Conservation (phyloP, 1,140 invertebrate species). For the Drosophila nigromelanica region DNA sequence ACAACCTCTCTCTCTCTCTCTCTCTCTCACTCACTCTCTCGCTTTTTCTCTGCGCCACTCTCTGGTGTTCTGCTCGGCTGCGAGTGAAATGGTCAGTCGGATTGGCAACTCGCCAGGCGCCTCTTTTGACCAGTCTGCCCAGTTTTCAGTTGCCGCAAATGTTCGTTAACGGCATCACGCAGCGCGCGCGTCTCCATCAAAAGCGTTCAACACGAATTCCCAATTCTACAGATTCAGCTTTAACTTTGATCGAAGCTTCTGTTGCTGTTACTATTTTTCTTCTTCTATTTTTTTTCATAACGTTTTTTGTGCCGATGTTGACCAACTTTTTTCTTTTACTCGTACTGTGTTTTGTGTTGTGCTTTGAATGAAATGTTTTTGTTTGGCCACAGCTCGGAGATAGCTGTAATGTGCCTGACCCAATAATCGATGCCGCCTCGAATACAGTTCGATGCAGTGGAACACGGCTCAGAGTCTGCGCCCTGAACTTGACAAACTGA, state of each 20-base stretch:
- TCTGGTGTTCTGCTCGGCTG: conserved; percentile 62
- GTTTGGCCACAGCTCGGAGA: conserved; percentile 30
- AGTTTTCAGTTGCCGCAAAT: conserved; percentile 76
- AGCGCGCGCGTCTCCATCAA: conserved; percentile 36
- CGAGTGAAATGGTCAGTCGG: conserved; percentile 71
- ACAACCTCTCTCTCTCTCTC: conserved; percentile 13
- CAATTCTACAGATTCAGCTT: conserved; percentile 28
- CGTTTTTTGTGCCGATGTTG: conserved; percentile 25
- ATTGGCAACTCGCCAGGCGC: not conserved
- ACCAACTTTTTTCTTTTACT: conserved; percentile 54
- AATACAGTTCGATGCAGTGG: conserved; percentile 5
- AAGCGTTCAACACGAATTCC: conserved; percentile 24
- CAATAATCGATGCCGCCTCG: conserved; percentile 37
- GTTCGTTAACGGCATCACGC: conserved; percentile 77
- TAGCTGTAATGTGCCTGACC: conserved; percentile 45
- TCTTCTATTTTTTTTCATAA: no score
- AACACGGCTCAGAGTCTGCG: not conserved
- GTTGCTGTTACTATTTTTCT: conserved; percentile 11
- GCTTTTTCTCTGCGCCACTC: conserved; percentile 1
- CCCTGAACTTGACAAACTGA: not conserved
- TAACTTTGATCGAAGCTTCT: not conserved
- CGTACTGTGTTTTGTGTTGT: conserved; percentile 23
- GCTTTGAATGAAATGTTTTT: conserved; percentile 52
- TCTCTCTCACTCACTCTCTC: conserved; percentile 7
- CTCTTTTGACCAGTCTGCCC: conserved; percentile 68